Evolutionary conservation across 2,888 invertebrate species (phyloP).

Genomic region (Lithophane leautieri): DNA sequence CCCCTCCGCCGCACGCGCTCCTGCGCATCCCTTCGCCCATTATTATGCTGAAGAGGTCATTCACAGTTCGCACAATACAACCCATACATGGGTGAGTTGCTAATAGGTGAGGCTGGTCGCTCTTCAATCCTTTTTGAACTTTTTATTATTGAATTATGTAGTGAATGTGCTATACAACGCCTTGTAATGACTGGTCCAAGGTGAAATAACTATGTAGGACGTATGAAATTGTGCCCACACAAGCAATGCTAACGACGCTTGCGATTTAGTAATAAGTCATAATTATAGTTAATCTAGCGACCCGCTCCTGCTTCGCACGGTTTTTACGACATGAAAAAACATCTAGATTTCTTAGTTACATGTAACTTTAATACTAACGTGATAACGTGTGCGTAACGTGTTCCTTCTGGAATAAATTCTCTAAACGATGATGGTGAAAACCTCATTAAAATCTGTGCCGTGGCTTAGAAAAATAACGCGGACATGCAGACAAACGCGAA

Average conservation of each 20-base stretch:
- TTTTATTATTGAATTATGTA: constrained; percentile 52
- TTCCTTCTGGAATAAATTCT: too few species aligned
- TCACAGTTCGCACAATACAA: constrained; percentile 89
- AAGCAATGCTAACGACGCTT: constrained; percentile 50
- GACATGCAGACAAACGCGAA: too few species aligned
- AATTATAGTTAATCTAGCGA: constrained; percentile 46
- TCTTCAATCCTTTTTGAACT: constrained; percentile 73
- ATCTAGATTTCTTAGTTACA: too few species aligned
- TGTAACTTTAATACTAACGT: too few species aligned
- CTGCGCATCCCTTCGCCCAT: constrained; percentile 89
- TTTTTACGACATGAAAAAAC: too few species aligned
- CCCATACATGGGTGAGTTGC: constrained; percentile 79
- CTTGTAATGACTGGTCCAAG: constrained; percentile 55
- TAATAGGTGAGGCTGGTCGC: constrained; percentile 81
- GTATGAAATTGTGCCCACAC: constrained; percentile 61
- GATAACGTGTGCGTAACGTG: too few species aligned
- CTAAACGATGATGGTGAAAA: too few species aligned
- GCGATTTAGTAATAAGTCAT: constrained; percentile 56
- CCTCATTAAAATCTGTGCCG: too few species aligned
- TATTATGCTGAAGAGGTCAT: constrained; percentile 90
- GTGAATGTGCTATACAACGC: constrained; percentile 48
- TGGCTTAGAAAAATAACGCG: too few species aligned
- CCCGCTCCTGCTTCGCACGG: too few species aligned
- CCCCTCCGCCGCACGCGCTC: constrained; percentile 87
- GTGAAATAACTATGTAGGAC: constrained; percentile 60